Conservation (phyloP, 1,140 invertebrate genomes). For the Drosophila cardini region DNA sequence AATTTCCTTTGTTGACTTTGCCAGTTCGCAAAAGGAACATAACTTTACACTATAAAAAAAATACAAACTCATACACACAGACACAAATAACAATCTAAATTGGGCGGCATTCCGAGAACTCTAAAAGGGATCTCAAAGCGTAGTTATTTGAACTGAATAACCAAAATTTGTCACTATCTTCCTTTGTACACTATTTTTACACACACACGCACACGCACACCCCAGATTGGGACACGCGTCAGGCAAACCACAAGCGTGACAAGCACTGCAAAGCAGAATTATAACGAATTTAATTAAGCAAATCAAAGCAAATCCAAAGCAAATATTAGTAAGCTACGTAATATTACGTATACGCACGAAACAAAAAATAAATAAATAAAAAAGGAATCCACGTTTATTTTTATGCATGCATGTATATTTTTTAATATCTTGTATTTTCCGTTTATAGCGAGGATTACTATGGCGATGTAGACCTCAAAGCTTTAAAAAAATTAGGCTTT, state of each 20-base stretch:
- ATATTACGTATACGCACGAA: slow-evolving; percentile 55
- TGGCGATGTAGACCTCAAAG: slow-evolving; percentile 92
- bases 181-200: neutral
- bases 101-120: slow-evolving; percentile 2
- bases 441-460: slow-evolving; percentile 93
- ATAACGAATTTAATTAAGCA: slow-evolving; percentile 73
- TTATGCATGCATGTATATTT: slow-evolving; percentile 45
- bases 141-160: slow-evolving; percentile 16
- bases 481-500: slow-evolving; percentile 91
- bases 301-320: slow-evolving; percentile 62
- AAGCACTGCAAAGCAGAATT: slow-evolving; percentile 44
- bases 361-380: too few species aligned
- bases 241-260: slow-evolving; percentile 51
- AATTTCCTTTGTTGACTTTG: slow-evolving; percentile 77
- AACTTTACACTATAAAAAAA: neutral
- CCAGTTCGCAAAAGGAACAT: slow-evolving; percentile 30
- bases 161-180: slow-evolving; percentile 15
- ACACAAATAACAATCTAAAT: slow-evolving; percentile 23
- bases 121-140: neutral
- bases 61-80: neutral
- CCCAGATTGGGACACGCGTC: slow-evolving; percentile 22
- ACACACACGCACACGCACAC: neutral
- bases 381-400: slow-evolving; percentile 15
- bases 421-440: slow-evolving; percentile 71
- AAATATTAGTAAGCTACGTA: slow-evolving; percentile 39